These are phyloP conservation scores for Fulmarus glacialis DNA, from an alignment of 2,113 vertebrate genomes.

Conservation along the genomic window DNA sequence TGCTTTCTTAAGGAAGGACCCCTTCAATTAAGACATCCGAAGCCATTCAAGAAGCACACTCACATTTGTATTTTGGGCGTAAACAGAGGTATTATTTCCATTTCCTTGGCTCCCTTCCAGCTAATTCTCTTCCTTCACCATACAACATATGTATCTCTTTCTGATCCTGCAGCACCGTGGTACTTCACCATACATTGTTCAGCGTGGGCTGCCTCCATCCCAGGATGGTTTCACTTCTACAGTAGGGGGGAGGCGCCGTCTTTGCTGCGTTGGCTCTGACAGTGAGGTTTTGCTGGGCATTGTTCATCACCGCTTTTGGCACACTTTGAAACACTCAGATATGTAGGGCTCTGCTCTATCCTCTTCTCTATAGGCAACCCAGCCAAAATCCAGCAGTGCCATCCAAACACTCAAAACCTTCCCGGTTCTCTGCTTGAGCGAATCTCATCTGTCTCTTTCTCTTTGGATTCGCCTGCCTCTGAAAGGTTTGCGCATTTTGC, in stretches of 20 bases:
- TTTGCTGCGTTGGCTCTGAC: neutral
- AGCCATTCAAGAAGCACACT: neutral
- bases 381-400: conserved; percentile 28
- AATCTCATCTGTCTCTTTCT: conserved; percentile 26
- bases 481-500: conserved; percentile 26
- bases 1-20: neutral
- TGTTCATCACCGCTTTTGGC: neutral
- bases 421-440: neutral
- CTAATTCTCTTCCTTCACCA: neutral
- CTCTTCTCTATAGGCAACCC: neutral
- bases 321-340: neutral
- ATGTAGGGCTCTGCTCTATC: neutral
- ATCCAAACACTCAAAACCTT: neutral
- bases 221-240: neutral
- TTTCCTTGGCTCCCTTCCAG: neutral
- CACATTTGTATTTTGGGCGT: neutral
- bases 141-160: neutral
- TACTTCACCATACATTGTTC: neutral
- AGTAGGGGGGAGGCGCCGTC: neutral
- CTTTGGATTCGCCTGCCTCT: neutral
- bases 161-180: neutral
- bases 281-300: neutral
- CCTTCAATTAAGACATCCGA: neutral
- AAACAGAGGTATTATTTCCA: neutral
- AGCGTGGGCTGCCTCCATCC: neutral